Conservation (phyloP, 2,797 vertebrate species). For the Aythya fuligula region DNA sequence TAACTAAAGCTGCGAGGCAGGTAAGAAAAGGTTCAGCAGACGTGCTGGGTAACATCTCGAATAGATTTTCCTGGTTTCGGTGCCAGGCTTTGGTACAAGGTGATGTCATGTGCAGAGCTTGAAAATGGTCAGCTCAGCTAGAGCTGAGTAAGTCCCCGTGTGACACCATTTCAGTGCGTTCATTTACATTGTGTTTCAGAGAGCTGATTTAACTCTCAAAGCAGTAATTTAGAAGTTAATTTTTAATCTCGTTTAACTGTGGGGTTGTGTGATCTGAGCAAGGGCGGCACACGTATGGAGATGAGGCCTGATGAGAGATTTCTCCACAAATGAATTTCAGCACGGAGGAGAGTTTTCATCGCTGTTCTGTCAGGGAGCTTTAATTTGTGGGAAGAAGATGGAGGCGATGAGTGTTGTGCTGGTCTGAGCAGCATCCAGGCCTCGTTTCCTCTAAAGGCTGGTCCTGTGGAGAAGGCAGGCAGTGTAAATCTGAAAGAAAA, state of each 20-base stretch:
- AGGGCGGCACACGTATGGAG: neutral
- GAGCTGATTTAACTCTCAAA: neutral
- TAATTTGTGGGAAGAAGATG: neutral
- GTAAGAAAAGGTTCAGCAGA: neutral
- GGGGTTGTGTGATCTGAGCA: neutral
- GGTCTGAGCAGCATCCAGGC: neutral
- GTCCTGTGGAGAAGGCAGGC: neutral
- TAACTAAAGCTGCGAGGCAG: neutral
- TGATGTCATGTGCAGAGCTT: neutral
- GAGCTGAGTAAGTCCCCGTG: neutral
- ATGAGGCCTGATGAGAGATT: neutral
- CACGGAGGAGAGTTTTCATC: neutral
- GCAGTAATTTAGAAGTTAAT: neutral
- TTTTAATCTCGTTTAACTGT: neutral
- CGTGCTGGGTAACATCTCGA: neutral
- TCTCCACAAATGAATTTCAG: neutral
- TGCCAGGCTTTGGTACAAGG: neutral
- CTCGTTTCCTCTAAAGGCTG: rapidly evolving
- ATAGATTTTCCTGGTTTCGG: neutral
- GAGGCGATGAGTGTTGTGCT: neutral
- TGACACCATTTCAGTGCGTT: neutral
- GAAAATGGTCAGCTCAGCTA: neutral
- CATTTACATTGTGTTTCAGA: neutral
- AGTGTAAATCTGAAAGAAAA: neutral
- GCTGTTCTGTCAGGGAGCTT: neutral